Conservation (phyloP, 2,113 vertebrate species). For the Eonycteris spelaea region DNA sequence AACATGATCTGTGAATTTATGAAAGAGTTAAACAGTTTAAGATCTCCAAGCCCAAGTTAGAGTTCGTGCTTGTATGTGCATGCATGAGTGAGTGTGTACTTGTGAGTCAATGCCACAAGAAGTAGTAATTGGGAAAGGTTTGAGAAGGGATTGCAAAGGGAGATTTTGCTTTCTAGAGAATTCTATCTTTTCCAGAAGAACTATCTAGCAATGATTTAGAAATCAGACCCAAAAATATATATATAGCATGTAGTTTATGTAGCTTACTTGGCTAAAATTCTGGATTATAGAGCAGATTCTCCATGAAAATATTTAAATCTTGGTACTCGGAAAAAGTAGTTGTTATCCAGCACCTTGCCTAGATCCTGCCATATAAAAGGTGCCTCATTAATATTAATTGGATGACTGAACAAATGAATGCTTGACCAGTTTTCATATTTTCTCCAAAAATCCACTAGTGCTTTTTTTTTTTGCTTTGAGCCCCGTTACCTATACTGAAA, state of each 20-base stretch:
- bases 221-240: not conserved
- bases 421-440: not conserved
- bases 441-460: not conserved
- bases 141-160: not conserved
- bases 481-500: not conserved
- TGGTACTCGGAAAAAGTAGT: not conserved
- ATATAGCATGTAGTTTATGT: not conserved
- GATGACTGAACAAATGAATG: not conserved
- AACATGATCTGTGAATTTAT: not conserved
- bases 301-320: not conserved
- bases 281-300: not conserved
- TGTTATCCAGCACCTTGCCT: not conserved
- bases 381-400: not conserved
- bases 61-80: not conserved
- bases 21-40: not conserved
- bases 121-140: not conserved
- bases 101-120: not conserved
- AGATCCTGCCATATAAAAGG: not conserved
- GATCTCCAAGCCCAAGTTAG: not conserved
- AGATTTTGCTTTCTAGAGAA: not conserved
- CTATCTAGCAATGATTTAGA: not conserved
- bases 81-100: rapidly evolving
- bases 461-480: not conserved
- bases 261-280: not conserved
- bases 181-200: not conserved